A percentile compares a stretch with the other conserved stretches of the same genome.
Conservation (phyloP, 1,140 invertebrate genomes). For the Euura saliciscinereae region DNA sequence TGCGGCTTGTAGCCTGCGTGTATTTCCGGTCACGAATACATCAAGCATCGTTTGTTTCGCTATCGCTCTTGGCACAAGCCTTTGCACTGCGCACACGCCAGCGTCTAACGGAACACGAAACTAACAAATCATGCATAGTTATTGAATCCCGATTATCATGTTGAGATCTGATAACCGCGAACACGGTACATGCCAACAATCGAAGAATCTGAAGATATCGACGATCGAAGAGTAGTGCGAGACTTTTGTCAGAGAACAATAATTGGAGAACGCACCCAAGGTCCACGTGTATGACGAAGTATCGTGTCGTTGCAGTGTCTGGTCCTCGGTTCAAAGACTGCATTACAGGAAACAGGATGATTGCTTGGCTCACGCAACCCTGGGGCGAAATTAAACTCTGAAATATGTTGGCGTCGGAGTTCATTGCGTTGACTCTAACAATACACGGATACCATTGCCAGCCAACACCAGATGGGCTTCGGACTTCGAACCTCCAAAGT, state of each 20-base stretch:
- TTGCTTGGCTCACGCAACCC: slow-evolving; percentile 1
- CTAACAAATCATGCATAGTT: not conserved
- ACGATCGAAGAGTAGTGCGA: no score
- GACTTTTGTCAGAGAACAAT: no score
- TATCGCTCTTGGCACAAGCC: not conserved
- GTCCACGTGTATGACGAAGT: no score
- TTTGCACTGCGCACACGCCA: not conserved
- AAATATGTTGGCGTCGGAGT: not conserved
- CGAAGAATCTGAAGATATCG: no score
- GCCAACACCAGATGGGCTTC: slow-evolving; percentile 4
- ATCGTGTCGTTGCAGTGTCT: no score
- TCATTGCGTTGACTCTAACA: not conserved
- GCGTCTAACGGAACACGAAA: not conserved
- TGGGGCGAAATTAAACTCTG: not conserved
- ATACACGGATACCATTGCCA: not conserved
- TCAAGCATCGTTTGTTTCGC: not conserved
- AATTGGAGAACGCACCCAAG: no score
- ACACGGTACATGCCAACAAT: no score
- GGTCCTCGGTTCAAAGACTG: no score
- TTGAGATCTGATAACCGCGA: no score
- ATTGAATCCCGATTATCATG: not conserved
- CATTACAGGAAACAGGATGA: not conserved
- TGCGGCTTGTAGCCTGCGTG: not conserved
- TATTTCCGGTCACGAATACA: not conserved
- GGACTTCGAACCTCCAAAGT: not conserved